These are phyloP conservation scores for Acinonyx jubatus DNA, from an alignment of 2,113 vertebrate genomes.

Conservation along the genomic window DNA sequence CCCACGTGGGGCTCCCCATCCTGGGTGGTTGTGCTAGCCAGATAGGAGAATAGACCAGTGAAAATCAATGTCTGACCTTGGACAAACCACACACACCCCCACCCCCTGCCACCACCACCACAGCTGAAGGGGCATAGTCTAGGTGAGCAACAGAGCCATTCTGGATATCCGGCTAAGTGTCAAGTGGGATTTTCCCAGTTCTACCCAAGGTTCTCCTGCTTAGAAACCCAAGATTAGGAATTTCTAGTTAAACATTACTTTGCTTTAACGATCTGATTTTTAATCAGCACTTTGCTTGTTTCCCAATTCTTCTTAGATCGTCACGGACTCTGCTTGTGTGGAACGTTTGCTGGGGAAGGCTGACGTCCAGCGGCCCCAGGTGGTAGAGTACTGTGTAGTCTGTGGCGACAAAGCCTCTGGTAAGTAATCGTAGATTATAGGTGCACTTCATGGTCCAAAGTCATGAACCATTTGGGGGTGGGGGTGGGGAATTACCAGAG, in stretches of 20 bases:
- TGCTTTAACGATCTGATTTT: not conserved
- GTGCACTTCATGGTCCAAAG: not conserved
- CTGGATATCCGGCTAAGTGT: not conserved
- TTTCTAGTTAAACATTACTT: not conserved
- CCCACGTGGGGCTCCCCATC: not conserved
- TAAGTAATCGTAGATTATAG: slow-evolving; percentile 76
- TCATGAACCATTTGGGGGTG: not conserved
- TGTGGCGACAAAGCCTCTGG: slow-evolving; percentile 99
- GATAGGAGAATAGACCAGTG: not conserved
- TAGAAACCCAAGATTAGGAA: not conserved
- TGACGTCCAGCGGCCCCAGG: slow-evolving; percentile 93
- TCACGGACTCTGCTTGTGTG: slow-evolving; percentile 96
- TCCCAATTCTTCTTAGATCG: slow-evolving; percentile 88
- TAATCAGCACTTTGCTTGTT: slow-evolving; percentile 18
- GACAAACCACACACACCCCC: not conserved
- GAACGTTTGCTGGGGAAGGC: slow-evolving; percentile 95
- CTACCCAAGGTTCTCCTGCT: not conserved
- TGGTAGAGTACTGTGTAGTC: slow-evolving; percentile 97
- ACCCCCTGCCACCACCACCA: accelerated
- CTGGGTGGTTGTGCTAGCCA: not conserved
- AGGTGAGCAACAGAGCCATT: not conserved
- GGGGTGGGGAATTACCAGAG: not conserved
- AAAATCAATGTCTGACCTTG: not conserved
- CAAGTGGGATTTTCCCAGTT: not conserved
- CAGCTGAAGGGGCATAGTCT: not conserved